A percentile compares a stretch with the other conserved stretches of the same genome.
Conservation (phyloP, 2,113 vertebrate species). For the Chionis minor region DNA sequence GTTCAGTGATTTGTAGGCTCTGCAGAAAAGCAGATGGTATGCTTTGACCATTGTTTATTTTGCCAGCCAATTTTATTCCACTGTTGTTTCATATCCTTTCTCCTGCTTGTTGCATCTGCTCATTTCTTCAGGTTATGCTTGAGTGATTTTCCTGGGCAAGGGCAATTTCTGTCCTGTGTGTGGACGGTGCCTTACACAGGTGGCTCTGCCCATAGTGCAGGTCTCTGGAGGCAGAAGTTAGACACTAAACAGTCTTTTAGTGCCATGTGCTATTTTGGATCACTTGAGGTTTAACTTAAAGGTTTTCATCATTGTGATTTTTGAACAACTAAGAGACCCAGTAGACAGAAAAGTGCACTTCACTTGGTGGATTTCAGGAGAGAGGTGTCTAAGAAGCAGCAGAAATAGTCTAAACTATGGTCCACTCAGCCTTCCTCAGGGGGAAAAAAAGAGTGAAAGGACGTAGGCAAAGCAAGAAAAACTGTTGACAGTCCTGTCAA, state of each 20-base stretch:
- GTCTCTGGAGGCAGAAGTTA: not conserved
- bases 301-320: not conserved
- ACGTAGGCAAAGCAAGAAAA: not conserved
- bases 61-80: not conserved
- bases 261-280: not conserved
- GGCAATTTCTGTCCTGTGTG: not conserved
- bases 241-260: not conserved
- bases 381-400: not conserved
- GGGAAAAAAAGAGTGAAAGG: not conserved
- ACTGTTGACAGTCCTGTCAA: not conserved
- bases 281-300: not conserved
- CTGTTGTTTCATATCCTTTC: not conserved
- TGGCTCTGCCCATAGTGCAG: not conserved
- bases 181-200: not conserved
- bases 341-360: not conserved
- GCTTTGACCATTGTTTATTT: not conserved
- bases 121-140: not conserved
- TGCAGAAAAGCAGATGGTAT: not conserved
- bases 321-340: not conserved
- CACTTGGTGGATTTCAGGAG: not conserved
- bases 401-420: not conserved
- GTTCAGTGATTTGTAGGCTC: not conserved
- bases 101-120: not conserved
- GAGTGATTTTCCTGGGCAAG: not conserved
- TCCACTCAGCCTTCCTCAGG: not conserved